These are phyloP conservation scores for Epinephelus lanceolatus DNA, from an alignment of 2,113 vertebrate species.

Conservation along the genomic window DNA sequence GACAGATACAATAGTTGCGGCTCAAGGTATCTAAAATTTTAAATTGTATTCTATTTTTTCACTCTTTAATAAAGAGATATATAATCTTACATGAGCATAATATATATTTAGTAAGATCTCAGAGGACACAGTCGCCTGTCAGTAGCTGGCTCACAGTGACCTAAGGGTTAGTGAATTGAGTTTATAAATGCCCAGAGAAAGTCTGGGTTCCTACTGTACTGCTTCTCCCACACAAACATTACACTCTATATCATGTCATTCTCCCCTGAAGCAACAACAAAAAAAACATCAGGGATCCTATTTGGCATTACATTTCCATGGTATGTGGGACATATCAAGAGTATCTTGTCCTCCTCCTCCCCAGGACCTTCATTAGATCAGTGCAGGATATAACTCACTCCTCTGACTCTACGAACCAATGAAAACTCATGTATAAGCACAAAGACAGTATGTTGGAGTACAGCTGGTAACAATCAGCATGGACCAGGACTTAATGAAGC, in stretches of 20 bases:
- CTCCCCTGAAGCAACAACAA: conserved; percentile 1
- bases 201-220: conserved; percentile 30
- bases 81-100: not conserved
- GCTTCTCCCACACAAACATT: conserved; percentile 24
- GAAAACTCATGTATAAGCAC: conserved; percentile 10
- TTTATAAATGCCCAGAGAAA: conserved; percentile 16
- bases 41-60: no score
- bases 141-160: not conserved
- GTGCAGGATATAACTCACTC: conserved; percentile 78
- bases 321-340: conserved; percentile 41
- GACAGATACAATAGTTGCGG: not conserved
- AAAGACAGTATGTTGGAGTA: conserved; percentile 29
- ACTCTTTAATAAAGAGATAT: not conserved
- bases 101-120: not conserved
- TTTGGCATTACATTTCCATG: conserved; percentile 55
- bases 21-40: not conserved
- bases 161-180: not conserved
- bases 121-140: not conserved
- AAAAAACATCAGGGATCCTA: conserved; percentile 34
- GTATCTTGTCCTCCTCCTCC: conserved; percentile 62
- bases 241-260: conserved; percentile 51
- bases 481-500: conserved; percentile 72
- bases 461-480: conserved; percentile 85
- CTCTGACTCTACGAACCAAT: conserved; percentile 5
- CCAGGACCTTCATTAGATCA: conserved; percentile 74